phyloP scores from a whole-genome alignment of 2,113 vertebrate species.

The Pycnonotus jocosus region DNA sequence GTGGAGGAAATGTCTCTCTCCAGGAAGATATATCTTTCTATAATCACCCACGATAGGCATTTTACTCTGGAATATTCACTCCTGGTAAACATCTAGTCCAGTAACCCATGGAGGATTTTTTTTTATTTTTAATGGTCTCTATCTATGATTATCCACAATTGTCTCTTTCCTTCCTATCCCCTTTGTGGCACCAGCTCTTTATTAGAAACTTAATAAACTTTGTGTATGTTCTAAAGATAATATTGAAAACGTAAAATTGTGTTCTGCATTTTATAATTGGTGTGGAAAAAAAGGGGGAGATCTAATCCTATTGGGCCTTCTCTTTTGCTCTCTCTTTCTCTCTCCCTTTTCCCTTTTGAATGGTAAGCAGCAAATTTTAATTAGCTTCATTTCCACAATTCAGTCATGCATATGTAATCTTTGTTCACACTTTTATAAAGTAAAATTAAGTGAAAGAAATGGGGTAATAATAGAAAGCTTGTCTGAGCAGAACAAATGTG shows the following conservation, averaged over 20 bases:
- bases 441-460: conserved; percentile 73
- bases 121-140: background rate
- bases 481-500: conserved; percentile 72
- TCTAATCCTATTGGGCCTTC: conserved; percentile 52
- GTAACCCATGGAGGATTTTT: background rate
- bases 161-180: background rate
- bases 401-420: conserved; percentile 71
- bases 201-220: conserved; percentile 62
- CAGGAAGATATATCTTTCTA: background rate
- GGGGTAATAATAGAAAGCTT: conserved; percentile 73
- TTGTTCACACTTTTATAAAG: conserved; percentile 70
- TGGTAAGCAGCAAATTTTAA: conserved; percentile 65
- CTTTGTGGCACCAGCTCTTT: conserved; percentile 21
- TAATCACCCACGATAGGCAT: background rate
- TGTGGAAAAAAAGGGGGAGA: conserved; percentile 53
- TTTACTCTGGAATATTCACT: background rate
- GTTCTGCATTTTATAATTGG: conserved; percentile 61
- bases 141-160: background rate
- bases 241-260: conserved; percentile 43
- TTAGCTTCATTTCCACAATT: conserved; percentile 66
- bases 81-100: background rate
- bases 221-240: conserved; percentile 54
- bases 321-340: conserved; percentile 39
- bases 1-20: background rate
- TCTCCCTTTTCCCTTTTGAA: conserved; percentile 41